A percentile compares a stretch with the other conserved stretches of the same genome.
Evolutionary conservation across 2,113 vertebrate species (phyloP).

Genomic region (Spea multiplicata): DNA sequence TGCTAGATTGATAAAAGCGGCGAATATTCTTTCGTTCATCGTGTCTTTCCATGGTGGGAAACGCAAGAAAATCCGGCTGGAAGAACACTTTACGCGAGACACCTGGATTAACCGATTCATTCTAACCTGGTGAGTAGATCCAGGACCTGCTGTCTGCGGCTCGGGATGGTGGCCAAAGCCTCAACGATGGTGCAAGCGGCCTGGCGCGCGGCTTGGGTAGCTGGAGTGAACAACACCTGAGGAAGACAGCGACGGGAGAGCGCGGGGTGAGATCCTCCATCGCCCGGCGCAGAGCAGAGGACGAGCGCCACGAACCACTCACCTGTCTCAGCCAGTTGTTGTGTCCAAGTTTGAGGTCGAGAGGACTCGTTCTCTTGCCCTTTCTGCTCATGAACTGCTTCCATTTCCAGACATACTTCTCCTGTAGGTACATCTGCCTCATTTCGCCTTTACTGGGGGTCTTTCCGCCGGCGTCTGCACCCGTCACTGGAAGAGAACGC

Average conservation of each 20-base stretch:
- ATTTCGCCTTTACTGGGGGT: constrained; percentile 83
- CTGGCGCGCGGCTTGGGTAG: constrained; percentile 93
- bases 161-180: constrained; percentile 90
- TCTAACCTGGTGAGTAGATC: constrained; percentile 92
- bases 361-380: constrained; percentile 79
- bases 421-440: constrained; percentile 84
- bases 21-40: no score
- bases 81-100: no score
- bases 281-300: background rate
- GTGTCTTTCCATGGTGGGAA: no score
- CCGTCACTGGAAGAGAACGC: constrained; percentile 45
- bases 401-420: constrained; percentile 98
- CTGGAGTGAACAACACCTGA: constrained; percentile 96
- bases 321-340: constrained; percentile 98
- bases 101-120: no score
- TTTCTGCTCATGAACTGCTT: constrained; percentile 87
- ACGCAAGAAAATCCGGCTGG: no score
- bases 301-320: fast-evolving
- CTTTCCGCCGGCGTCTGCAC: constrained; percentile 76
- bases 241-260: background rate
- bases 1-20: no score
- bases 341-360: constrained; percentile 91
- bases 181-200: constrained; percentile 97
- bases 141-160: constrained; percentile 94
- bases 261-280: background rate